These are phyloP conservation scores for Dissostichus mawsoni DNA, from an alignment of 2,113 vertebrate genomes.

Conservation along the genomic window DNA sequence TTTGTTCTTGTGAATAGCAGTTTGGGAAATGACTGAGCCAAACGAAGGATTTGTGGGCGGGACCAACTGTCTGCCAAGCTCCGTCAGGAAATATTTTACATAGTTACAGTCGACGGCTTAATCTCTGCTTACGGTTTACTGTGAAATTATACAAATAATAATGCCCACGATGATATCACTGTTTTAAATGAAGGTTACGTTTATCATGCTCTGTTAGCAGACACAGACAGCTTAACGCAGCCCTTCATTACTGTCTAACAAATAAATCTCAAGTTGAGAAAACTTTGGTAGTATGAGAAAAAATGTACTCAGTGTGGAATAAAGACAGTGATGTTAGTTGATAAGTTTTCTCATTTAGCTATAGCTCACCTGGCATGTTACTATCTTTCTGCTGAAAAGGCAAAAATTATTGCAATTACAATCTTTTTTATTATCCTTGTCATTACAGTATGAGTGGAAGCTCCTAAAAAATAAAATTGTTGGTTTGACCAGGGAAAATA, in stretches of 20 bases:
- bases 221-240: not conserved
- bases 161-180: not conserved
- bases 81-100: constrained; percentile 21
- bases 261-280: not conserved
- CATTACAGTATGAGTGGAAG: not conserved
- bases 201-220: not conserved
- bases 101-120: not conserved
- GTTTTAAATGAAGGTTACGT: not conserved
- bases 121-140: not conserved
- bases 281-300: not conserved
- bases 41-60: constrained; percentile 4
- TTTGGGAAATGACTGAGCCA: constrained; percentile 11
- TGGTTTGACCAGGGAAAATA: constrained; percentile 4
- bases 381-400: not conserved
- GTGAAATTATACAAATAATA: not conserved
- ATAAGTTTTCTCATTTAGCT: not conserved
- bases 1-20: constrained; percentile 24
- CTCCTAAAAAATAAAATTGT: not conserved
- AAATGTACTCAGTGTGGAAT: too few species aligned
- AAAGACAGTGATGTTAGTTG: too few species aligned
- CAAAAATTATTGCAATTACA: not conserved
- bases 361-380: not conserved
- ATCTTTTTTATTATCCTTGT: not conserved
- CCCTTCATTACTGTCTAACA: not conserved
- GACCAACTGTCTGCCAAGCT: constrained; percentile 9